Percentiles rank a stretch among this genome's conserved stretches.
These are phyloP conservation scores for Rosalia funebris DNA, from an alignment of 2,888 invertebrate genomes.

Conservation along the genomic window DNA sequence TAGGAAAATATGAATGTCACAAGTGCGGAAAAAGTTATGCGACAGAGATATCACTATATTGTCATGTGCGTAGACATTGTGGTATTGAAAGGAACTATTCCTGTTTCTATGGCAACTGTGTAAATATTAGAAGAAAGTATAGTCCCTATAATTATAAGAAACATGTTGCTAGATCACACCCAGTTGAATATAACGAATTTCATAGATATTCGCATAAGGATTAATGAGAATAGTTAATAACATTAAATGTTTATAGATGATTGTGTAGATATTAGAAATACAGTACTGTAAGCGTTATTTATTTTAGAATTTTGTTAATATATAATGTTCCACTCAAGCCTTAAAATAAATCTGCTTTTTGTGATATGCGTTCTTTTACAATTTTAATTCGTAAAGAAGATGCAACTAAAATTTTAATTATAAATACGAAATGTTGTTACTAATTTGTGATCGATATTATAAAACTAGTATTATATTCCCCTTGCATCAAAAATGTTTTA, in stretches of 20 bases:
- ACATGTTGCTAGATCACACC: constrained; percentile 20
- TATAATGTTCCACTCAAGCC: too few relatives aligned
- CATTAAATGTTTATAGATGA: background rate
- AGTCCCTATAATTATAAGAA: constrained; percentile 17
- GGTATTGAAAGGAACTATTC: constrained; percentile 10
- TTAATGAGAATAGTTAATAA: background rate
- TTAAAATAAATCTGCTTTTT: too few relatives aligned
- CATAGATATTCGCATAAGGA: constrained; percentile 12
- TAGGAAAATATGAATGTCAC: constrained; percentile 4
- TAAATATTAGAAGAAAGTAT: constrained; percentile 4
- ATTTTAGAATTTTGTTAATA: too few relatives aligned
- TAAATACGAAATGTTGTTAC: too few relatives aligned
- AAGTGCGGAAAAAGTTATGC: constrained; percentile 20
- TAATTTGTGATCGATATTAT: too few relatives aligned
- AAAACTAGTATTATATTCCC: too few relatives aligned
- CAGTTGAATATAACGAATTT: constrained; percentile 8
- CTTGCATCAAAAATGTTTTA: too few relatives aligned
- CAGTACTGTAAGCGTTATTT: too few relatives aligned
- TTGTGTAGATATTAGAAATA: background rate
- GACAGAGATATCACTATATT: constrained; percentile 1
- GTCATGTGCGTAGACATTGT: constrained; percentile 12
- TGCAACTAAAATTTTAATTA: too few relatives aligned
- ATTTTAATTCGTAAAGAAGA: too few relatives aligned
- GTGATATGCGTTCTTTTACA: too few relatives aligned
- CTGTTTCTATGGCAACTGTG: constrained; percentile 9